Conservation (phyloP, 2,888 invertebrate species). For the Nymphalis c-album region DNA sequence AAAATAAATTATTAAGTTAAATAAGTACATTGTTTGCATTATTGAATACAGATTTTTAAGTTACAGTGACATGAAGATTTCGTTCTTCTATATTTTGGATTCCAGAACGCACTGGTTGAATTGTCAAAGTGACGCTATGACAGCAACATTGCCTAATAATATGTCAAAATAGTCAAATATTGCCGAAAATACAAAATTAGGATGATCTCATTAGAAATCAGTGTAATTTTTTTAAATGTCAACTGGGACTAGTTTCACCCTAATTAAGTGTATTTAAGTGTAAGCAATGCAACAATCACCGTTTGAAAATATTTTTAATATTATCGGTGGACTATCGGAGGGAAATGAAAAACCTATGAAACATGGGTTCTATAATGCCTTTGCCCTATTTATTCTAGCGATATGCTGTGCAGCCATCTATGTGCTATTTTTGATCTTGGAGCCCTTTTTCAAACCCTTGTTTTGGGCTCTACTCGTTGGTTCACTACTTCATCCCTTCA, state of each 20-base stretch:
- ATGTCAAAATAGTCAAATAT: constrained; percentile 33
- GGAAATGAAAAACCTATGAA: constrained; percentile 94
- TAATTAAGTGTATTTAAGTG: constrained; percentile 27
- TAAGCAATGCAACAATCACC: constrained; percentile 77
- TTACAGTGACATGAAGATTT: no score
- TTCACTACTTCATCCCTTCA: constrained; percentile 98
- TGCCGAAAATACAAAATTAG: constrained; percentile 37
- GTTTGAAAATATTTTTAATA: constrained; percentile 86
- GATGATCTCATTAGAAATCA: constrained; percentile 41
- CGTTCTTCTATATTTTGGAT: neutral
- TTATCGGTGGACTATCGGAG: constrained; percentile 85
- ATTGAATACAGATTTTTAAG: no score
- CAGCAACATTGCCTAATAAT: neutral
- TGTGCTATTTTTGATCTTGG: constrained; percentile 91
- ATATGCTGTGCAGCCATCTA: constrained; percentile 86
- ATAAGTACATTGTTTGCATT: no score
- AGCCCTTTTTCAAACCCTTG: constrained; percentile 95
- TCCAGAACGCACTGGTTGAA: neutral
- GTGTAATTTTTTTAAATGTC: constrained; percentile 19
- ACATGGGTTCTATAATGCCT: constrained; percentile 94
- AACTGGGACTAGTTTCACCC: constrained; percentile 27
- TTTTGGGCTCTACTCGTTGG: constrained; percentile 98
- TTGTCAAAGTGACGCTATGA: constrained; percentile 12
- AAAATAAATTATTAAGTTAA: no score
- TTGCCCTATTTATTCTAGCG: constrained; percentile 88